Base-by-base conservation (phyloP, 2,888 invertebrate species). In the Nineta flava region DNA sequence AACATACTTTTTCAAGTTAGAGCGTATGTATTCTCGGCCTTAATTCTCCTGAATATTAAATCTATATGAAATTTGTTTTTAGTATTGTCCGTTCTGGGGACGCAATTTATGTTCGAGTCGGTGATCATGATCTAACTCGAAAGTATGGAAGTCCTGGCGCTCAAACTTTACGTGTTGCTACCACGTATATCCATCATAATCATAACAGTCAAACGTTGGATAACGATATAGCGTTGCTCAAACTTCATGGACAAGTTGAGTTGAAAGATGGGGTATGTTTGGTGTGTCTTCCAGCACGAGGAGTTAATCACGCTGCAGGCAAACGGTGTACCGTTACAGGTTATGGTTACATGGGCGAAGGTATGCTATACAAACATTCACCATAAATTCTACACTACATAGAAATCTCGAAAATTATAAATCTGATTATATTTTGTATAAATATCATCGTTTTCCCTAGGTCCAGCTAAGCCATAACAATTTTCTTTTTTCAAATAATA, bases 291-390 rank as follows among this genome's bases (percentile, higher is more conserved):
- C 93, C 93, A 1, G 91, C 91, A 2, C 71, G 92, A 50, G 91
- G 90, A 2, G 88, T 88, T 21, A 86, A 79, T 60, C 91, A 90
- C 62, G 83, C 88, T 2, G 87, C 92, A 6, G 92, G 92, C 49
- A 90, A 90, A 65, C 73, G 91, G 34, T 93, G 93, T 62, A 92
- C 90, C 0, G 92, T 91, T 57, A 93, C 93, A 9, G 93, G 93
- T 3, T 93, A 93, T 61, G 93, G 93, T 7, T 93, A 93, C 62
- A 91, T 92, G 90, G 91, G 91, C 47, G 93, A 93, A 75, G 83
- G 91, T 90, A 63, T 61, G 58, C 4, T 26, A 26, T 26, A 26
- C 26, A 3, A n/a, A n/a, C 21, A 54, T 9, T 9, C 10, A 6
- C 7, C 17, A 42, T 42, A 31, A 31, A 13, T 32, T n/a, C n/a